phyloP scores from a whole-genome alignment of 2,888 invertebrate species.

The Pollenia amentaria region DNA sequence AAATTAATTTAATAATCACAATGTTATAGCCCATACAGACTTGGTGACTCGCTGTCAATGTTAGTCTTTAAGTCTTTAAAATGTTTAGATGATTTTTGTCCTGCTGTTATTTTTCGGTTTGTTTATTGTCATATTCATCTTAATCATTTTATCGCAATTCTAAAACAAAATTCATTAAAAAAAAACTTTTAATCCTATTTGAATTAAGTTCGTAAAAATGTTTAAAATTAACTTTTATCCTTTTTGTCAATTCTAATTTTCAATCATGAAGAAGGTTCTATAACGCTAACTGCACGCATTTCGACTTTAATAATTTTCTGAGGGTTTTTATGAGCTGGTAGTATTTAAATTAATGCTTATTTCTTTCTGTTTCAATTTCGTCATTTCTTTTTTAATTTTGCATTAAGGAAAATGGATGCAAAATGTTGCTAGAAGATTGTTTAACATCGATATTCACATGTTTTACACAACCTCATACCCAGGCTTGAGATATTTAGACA shows the following conservation, averaged over 20 bases:
- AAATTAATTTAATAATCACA: background rate
- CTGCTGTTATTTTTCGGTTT: background rate
- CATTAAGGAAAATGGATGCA: background rate
- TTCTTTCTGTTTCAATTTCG: no score
- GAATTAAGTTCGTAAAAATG: slow-evolving; percentile 21
- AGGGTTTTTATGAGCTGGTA: no score
- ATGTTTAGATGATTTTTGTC: background rate
- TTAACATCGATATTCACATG: slow-evolving; percentile 39
- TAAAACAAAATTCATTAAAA: slow-evolving; percentile 15
- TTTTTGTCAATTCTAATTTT: slow-evolving; percentile 16
- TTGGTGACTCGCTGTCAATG: background rate
- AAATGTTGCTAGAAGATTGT: background rate
- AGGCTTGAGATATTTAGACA: background rate
- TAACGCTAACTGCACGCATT: background rate
- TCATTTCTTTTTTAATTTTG: no score
- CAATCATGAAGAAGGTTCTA: slow-evolving; percentile 20
- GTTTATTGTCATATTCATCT: background rate
- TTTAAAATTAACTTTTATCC: slow-evolving; percentile 21
- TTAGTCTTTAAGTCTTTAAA: background rate
- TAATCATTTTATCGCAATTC: background rate
- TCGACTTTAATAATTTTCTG: no score
- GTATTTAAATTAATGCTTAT: no score
- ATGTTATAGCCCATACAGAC: slow-evolving; percentile 8
- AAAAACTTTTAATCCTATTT: background rate
- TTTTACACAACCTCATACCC: slow-evolving; percentile 10